Evolutionary conservation across 1,140 invertebrate genomes (phyloP), one percentile per base, ranked within the genome.

Genomic region (Dolichoris vasculosae): DNA sequence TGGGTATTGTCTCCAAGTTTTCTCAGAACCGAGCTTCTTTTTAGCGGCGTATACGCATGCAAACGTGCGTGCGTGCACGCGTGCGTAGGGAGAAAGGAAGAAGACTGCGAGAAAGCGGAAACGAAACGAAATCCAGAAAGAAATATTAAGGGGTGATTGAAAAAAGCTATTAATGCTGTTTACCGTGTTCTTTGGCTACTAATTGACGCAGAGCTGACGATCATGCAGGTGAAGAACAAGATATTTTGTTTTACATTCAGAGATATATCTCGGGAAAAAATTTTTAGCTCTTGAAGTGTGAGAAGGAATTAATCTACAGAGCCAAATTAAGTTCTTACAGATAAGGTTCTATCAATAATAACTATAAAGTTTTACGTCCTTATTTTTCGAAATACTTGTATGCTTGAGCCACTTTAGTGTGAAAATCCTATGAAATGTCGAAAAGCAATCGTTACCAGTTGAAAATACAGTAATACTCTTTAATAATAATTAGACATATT

Each of bases 11-110:
- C 59, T 64, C 32, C 13, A 4, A 40, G 17, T 77, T 55, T 77
- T 77, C 30, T 59, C 30, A 11, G 48, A 35, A 38, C 3, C 51
- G 38, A 20, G 46, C 75, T 30, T 40, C 32, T 55, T 63, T 40
- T 35, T 4, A n/a, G 77, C 77, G 48, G 8, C 48, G 48, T 51
- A n/a, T n/a, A n/a, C n/a, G n/a, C n/a, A n/a, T n/a, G n/a, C n/a
- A n/a, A n/a, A n/a, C n/a, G n/a, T n/a, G n/a, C n/a, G n/a, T n/a
- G n/a, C n/a, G n/a, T n/a, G n/a, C n/a, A n/a, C n/a, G 46, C 73
- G n/a, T 55, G 59, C 78, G 32, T 63, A n/a, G 30, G 78, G 43
- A 46, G 78, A 80, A 80, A 67, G 59, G 48, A 7, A 40, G 20
- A 43, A 38, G 67, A 3, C 32, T 17, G 77, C 51, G 48, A 3